Conservation (phyloP, 1,140 invertebrate genomes). For the Piezodorus guildinii region DNA sequence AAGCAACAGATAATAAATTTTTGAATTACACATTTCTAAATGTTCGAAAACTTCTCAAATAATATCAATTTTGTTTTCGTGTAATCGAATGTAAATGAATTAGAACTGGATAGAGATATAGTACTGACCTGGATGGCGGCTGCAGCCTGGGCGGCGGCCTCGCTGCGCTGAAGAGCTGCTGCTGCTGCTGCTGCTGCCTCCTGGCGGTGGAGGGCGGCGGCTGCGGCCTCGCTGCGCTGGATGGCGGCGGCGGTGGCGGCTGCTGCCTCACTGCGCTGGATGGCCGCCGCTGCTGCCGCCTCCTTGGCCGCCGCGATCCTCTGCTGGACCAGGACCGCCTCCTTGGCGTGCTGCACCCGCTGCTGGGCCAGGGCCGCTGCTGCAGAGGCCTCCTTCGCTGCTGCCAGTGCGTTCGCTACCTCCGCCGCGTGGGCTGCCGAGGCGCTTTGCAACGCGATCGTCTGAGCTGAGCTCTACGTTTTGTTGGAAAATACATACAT, state of each 20-base stretch:
- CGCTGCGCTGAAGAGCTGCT: slow-evolving; percentile 35
- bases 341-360: slow-evolving; percentile 40
- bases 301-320: slow-evolving; percentile 42
- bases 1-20: not conserved
- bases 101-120: not conserved
- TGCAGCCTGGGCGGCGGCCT: slow-evolving; percentile 35
- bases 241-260: slow-evolving; percentile 38
- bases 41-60: not conserved
- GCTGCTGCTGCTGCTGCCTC: slow-evolving; percentile 40
- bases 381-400: slow-evolving; percentile 40
- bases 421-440: slow-evolving; percentile 32
- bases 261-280: slow-evolving; percentile 40
- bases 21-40: not conserved
- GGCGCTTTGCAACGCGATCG: slow-evolving; percentile 16
- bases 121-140: slow-evolving; percentile 33
- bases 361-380: slow-evolving; percentile 40
- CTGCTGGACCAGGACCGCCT: slow-evolving; percentile 40
- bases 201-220: slow-evolving; percentile 37
- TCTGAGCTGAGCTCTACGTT: slow-evolving; percentile 18
- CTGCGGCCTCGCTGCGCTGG: slow-evolving; percentile 35
- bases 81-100: not conserved
- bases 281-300: slow-evolving; percentile 37
- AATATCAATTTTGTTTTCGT: not conserved
- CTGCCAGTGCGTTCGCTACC: slow-evolving; percentile 39
- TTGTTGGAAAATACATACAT: too few relatives aligned